These are phyloP conservation scores for Luperina nickerlii DNA, from an alignment of 2,888 invertebrate genomes.

Conservation along the genomic window DNA sequence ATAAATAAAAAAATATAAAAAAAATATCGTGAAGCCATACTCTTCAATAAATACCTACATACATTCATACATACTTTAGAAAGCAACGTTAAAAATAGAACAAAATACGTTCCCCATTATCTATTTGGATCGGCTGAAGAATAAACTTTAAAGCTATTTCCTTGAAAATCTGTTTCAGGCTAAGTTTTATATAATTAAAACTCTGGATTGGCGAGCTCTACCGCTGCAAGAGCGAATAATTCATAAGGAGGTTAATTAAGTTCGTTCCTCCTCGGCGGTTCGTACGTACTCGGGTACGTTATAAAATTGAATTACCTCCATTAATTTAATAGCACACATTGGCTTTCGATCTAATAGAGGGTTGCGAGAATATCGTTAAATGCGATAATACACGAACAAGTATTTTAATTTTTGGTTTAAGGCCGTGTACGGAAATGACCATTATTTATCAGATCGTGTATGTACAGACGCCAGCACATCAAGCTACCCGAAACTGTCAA, in stretches of 20 bases:
- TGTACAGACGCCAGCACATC: too few species aligned
- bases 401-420: constrained; percentile 19
- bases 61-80: not conserved
- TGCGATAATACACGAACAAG: constrained; percentile 32
- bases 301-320: constrained; percentile 74
- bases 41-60: too few species aligned
- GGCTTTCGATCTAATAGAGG: constrained; percentile 29
- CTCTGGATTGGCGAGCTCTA: constrained; percentile 77
- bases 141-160: constrained; percentile 70
- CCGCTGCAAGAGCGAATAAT: constrained; percentile 77
- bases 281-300: constrained; percentile 63
- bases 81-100: not conserved
- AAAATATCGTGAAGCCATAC: not conserved
- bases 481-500: too few species aligned
- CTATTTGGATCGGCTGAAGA: constrained; percentile 64
- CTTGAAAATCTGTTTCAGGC: constrained; percentile 72
- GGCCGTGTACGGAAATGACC: not conserved
- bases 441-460: not conserved
- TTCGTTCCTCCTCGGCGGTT: constrained; percentile 73
- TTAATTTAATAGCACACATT: constrained; percentile 69
- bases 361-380: constrained; percentile 21
- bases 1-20: not conserved
- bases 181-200: constrained; percentile 80
- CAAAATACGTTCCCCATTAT: constrained; percentile 31
- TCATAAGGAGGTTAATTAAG: constrained; percentile 83